Evolutionary conservation across 2,113 vertebrate species (phyloP).

Genomic region (Bagarius yarrelli): DNA sequence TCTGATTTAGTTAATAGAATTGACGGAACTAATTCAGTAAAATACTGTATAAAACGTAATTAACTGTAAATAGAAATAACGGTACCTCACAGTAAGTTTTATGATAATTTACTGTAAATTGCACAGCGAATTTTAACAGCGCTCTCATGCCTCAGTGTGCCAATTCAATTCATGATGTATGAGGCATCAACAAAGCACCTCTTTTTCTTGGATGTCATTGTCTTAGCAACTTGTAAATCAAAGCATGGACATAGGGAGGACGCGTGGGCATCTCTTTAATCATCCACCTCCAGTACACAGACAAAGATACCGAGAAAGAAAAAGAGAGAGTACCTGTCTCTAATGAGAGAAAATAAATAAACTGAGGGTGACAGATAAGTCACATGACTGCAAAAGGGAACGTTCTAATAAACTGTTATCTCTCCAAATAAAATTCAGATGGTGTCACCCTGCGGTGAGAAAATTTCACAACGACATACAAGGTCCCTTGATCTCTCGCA

Average conservation of each 20-base stretch:
- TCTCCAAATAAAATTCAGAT: constrained; percentile 49
- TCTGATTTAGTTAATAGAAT: background rate
- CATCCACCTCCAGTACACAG: constrained; percentile 45
- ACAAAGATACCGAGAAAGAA: background rate
- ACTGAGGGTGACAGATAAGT: background rate
- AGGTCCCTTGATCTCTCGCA: constrained; percentile 49
- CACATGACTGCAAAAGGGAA: constrained; percentile 36
- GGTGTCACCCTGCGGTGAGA: constrained; percentile 39
- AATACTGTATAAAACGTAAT: too few species aligned
- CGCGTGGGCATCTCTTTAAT: constrained; percentile 41
- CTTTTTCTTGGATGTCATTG: constrained; percentile 35
- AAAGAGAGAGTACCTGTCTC: background rate
- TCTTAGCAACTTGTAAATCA: constrained; percentile 20
- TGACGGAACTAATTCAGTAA: too few species aligned
- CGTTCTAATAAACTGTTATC: constrained; percentile 47
- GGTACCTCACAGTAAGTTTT: too few species aligned
- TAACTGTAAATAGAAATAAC: too few species aligned
- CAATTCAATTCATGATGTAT: background rate
- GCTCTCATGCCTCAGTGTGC: constrained; percentile 19
- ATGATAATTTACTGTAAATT: background rate
- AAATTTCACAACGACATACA: constrained; percentile 52
- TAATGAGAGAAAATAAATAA: constrained; percentile 10
- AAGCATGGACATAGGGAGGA: constrained; percentile 33
- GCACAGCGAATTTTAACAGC: background rate
- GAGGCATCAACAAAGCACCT: constrained; percentile 11